Base-by-base conservation (phyloP, 2,113 vertebrate genomes). In the Theropithecus gelada region DNA sequence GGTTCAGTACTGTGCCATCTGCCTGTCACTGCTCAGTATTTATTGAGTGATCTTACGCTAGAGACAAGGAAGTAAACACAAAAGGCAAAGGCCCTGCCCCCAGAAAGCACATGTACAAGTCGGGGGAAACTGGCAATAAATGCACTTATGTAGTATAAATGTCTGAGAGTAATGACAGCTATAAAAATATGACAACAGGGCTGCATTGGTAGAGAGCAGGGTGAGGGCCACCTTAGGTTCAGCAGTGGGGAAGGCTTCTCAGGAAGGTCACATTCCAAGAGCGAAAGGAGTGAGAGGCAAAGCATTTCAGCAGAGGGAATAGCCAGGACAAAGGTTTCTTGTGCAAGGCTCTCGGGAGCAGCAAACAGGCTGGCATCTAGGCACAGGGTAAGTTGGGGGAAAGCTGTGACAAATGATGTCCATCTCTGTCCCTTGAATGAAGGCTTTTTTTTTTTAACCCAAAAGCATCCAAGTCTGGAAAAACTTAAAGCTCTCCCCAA, bases 21-120 rank as follows among this genome's bases (percentile, higher is more conserved):
- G 70, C 40, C 57, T 90, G 61, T 93, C 76, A 80, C 40, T 81
- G 93, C 61, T 64, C 38, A 72, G 13, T 84, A 86, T n/a, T 52
- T 59, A 66, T 17, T 64, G 38, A 81, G 8, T 0, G 2, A 23
- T 75, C 48, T 72, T 64, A 40, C 32, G 10, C 64, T 40, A 25
- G 35, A 86, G 30, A 79, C 0, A 35, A 14, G 45, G 30, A 61
- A 40, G 40, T 30, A n/a, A 83, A 38, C 23, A 50, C 48, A 83
- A 79, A 73, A 79, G 35, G 38, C 38, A 43, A 38, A 43, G 78
- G 5, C 14, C 38, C n/a, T 72, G 30, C 1, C 55, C 18, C n/a
- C 50, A 91, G 68, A 59, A 3, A 61, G n/a, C 0, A 1, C 50
- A 16, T 27, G n/a, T 25, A 23, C 35, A 23, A 6, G 30, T 59